Base-by-base conservation (phyloP, 2,797 vertebrate genomes). In the Hippopotamyrus pictus region DNA sequence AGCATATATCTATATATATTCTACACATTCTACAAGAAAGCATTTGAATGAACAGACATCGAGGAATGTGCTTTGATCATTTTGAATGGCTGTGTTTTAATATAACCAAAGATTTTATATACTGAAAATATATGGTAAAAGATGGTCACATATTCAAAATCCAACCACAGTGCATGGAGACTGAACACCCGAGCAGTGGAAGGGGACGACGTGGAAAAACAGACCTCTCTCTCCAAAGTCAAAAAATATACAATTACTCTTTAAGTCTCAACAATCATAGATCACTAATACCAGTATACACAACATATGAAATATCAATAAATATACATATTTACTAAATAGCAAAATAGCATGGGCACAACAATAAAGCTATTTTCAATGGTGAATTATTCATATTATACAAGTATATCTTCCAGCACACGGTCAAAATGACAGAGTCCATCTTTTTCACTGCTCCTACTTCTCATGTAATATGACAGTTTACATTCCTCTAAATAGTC, bases 1-100 rank as follows among this genome's bases (percentile, higher is more conserved):
- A 89, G 91, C 90, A 93, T 92, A 93, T 94, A 95, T 94, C 94
- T 91, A 92, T 92, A 90, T 92, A 91, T 92, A 91, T 90, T 91
- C 90, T 93, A 86, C 62, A 84, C 65, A 53, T 83, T 83, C 92
- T 92, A 95, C 93, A 92, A 92, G 93, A 95, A 95, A 94, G 93
- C 92, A 91, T 93, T 90, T 86, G 93, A 93, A 94, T 95, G 82
- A 89, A 95, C 92, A 87, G 89, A 91, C 92, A 91, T 91, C 91
- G 93, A 95, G 96, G 96, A 96, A 96, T 96, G 96, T 96, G 95
- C 94, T 93, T 94, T 94, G 93, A 94, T 95, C 91, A 90, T 93
- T 93, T 91, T 92, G 85, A 93, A 93, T 65, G 54, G 92, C 92
- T 91, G 91, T 91, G 90, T 91, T 91, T 94, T 92, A 93, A 92